Percentiles rank a stretch among this genome's conserved stretches.
phyloP scores from a whole-genome alignment of 2,888 invertebrate species.

The Hylaea fasciaria region DNA sequence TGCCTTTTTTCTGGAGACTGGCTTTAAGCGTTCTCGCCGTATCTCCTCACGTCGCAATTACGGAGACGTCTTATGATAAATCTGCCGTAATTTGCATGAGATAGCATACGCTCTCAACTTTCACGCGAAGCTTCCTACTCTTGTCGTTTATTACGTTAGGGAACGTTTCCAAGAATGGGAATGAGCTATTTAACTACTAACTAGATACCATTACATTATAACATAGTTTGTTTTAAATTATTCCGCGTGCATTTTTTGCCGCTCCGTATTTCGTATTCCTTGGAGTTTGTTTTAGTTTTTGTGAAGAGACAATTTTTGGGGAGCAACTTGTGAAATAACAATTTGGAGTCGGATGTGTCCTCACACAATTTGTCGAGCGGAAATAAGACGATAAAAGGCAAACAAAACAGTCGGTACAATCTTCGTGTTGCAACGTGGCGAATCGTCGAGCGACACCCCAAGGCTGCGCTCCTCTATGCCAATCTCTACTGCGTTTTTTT shows the following conservation, averaged over 20 bases:
- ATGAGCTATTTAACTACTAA: constrained; percentile 82
- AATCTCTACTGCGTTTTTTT: constrained; percentile 73
- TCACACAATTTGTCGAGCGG: constrained; percentile 73
- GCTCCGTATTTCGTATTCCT: constrained; percentile 47
- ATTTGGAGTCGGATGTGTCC: constrained; percentile 69
- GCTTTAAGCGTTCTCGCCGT: constrained; percentile 79
- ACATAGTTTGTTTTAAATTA: constrained; percentile 62
- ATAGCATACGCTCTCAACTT: constrained; percentile 85
- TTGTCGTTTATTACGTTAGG: constrained; percentile 83
- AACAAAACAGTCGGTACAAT: constrained; percentile 81
- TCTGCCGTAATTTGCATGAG: constrained; percentile 85
- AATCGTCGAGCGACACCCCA: constrained; percentile 76
- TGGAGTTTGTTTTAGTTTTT: constrained; percentile 47
- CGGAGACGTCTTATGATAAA: constrained; percentile 85
- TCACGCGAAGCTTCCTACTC: constrained; percentile 81
- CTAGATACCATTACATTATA: constrained; percentile 75
- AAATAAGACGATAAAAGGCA: constrained; percentile 81
- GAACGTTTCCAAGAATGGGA: constrained; percentile 82
- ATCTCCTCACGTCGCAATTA: constrained; percentile 85
- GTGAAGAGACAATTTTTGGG: constrained; percentile 54
- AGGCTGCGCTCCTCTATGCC: constrained; percentile 72
- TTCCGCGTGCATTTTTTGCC: constrained; percentile 50
- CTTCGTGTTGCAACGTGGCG: constrained; percentile 78
- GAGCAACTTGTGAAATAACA: constrained; percentile 65
- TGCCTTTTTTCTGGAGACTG: constrained; percentile 82